Base-by-base conservation (phyloP, 2,888 invertebrate species). In the Platycnemis pennipes region DNA sequence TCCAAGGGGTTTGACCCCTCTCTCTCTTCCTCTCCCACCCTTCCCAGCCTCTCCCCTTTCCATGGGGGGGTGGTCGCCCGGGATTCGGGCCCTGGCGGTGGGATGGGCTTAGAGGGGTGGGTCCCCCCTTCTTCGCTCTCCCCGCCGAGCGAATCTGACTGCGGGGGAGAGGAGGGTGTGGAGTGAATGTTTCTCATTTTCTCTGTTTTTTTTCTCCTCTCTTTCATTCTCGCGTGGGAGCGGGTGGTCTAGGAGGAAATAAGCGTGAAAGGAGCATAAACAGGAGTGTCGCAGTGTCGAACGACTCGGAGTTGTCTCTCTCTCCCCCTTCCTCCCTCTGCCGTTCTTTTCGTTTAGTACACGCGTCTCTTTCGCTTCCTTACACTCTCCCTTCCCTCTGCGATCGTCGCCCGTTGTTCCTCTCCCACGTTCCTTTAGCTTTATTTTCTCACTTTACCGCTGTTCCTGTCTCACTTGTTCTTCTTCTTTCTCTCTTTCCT, bases 1-100 rank as follows among this genome's bases (percentile, higher is more conserved):
- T 63, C 63, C 63, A 63, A 91, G 89, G 89, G 89, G 89, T 91
- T 91, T 91, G 56, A 63, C 56, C 89, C 89, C n/a, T n/a, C n/a
- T n/a, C n/a, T n/a, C n/a, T n/a, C n/a, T n/a, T 63, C 63, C 63
- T 63, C 63, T 63, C n/a, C n/a, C n/a, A n/a, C n/a, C n/a, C n/a
- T 22, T 7, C 26, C 45, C 26, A 45, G 45, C n/a, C n/a, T n/a
- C n/a, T n/a, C n/a, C n/a, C n/a, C n/a, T n/a, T n/a, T n/a, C n/a
- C n/a, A n/a, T n/a, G n/a, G 26, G 13, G n/a, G n/a, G 13, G 49
- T 26, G 69, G 69, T 8, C 5, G 45, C 42, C 42, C 22, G 19
- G 16, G 69, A 5, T 7, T 37, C 26, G 8, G 69, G 11, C 3
- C 5, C 69, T 31, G 7, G 69, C 69, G 31, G 69, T 77, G 87